Base-by-base conservation (phyloP, 2,113 vertebrate species). In the Elachura formosa region DNA sequence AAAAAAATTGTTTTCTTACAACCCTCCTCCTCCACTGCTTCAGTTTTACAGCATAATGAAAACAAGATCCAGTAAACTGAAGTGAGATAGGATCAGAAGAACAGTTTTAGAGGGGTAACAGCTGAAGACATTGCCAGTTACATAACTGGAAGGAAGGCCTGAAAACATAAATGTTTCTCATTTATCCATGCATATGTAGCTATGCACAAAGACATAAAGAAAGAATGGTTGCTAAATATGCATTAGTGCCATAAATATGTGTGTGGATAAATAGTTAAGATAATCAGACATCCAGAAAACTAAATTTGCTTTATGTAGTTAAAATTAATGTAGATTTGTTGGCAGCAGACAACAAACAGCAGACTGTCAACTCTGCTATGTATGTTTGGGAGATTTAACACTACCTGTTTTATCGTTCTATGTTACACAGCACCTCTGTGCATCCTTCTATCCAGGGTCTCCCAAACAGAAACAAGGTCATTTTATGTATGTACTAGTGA, bases 1-100 rank as follows among this genome's bases (percentile, higher is more conserved):
- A 76, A 67, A 33, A 31, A 90, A 94, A 80, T 71, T 31, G 15
- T 92, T 96, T 93, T 94, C 74, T 75, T 58, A 52, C 18, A 89
- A 54, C 34, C 29, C 12, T 94, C 10, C 21, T 90, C 36, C 52
- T 68, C 74, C 56, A 29, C 69, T 59, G 24, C 66, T 79, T 89
- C 90, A 38, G 31, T 89, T 92, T 85, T 91, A 73, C 20, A 58
- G 26, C 29, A n/a, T 76, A 87, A 95, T 89, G 84, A 85, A 89
- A 94, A 54, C 87, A 94, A 95, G 84, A 79, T 79, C 74, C 73
- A 75, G 40, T n/a, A 84, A 84, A 76, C 77, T 82, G 48, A 87
- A 48, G 45, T 62, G 62, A 87, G 19, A 48, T 73, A 61, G 33
- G 49, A 87, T 78, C 62, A 79, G 62, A 92, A 86, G 54, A 86